Evolutionary conservation across 2,888 invertebrate genomes (phyloP).

Genomic region (Caenorhabditis sp.): DNA sequence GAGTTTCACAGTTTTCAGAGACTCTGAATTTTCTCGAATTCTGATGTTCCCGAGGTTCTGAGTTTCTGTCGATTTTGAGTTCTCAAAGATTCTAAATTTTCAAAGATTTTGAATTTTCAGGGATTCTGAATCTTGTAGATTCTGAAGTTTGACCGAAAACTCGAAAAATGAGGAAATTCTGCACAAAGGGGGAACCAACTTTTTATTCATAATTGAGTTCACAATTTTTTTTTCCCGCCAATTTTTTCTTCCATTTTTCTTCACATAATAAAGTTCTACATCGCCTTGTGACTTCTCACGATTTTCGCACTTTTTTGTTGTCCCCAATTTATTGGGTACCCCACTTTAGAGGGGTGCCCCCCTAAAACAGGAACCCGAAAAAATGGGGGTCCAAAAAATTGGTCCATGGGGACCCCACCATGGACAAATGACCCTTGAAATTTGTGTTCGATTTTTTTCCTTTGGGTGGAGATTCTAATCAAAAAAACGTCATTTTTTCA

Average conservation of each 20-base stretch:
- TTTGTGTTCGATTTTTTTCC: too few relatives aligned
- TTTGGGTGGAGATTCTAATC: background rate
- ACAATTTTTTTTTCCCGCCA: background rate
- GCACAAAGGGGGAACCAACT: background rate
- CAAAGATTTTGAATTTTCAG: too few relatives aligned
- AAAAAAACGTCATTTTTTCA: background rate
- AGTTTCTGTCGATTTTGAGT: background rate
- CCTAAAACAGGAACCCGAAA: background rate
- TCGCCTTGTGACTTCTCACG: too few relatives aligned
- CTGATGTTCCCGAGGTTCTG: background rate
- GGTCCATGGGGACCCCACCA: background rate
- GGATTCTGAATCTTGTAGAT: background rate
- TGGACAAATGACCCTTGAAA: background rate
- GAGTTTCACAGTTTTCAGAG: too few relatives aligned
- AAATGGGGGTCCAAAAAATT: background rate
- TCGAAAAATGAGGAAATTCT: background rate
- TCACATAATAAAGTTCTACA: too few relatives aligned
- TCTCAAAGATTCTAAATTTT: too few relatives aligned
- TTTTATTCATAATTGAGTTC: background rate
- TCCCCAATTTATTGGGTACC: background rate
- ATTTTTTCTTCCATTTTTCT: too few relatives aligned
- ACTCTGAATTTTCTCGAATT: too few relatives aligned
- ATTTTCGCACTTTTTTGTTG: constrained; percentile 7
- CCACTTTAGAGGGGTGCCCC: too few relatives aligned
- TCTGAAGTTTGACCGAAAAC: background rate